These are phyloP conservation scores for Xenopus petersii DNA, from an alignment of 2,797 vertebrate genomes.

Conservation along the genomic window DNA sequence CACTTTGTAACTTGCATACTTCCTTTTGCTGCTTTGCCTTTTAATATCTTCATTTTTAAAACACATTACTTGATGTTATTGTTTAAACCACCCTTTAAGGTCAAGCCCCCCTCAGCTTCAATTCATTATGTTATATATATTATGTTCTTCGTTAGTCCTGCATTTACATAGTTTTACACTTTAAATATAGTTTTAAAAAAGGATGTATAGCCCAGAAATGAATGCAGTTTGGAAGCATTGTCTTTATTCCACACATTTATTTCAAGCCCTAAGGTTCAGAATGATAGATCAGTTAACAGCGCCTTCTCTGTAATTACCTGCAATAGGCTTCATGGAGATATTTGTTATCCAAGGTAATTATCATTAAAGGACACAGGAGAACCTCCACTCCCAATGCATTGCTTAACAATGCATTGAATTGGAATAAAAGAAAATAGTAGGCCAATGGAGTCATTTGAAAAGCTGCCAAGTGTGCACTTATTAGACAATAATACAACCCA, in stretches of 20 bases:
- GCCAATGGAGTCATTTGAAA: constrained; percentile 25
- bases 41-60: too few species aligned
- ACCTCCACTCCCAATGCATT: constrained; percentile 24
- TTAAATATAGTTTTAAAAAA: constrained; percentile 35
- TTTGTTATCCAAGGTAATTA: constrained; percentile 47
- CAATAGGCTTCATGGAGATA: constrained; percentile 40
- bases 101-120: too few species aligned
- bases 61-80: too few species aligned
- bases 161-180: too few species aligned
- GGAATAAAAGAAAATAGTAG: constrained; percentile 34
- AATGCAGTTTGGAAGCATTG: constrained; percentile 25
- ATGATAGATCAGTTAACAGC: constrained; percentile 34
- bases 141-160: too few species aligned
- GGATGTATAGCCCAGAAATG: background rate
- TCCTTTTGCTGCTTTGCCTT: too few species aligned
- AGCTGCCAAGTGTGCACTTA: constrained; percentile 42
- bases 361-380: constrained; percentile 42
- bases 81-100: too few species aligned
- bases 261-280: constrained; percentile 30
- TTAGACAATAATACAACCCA: constrained; percentile 20
- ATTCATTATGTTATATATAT: too few species aligned
- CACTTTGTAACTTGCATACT: too few species aligned
- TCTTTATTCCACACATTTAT: constrained; percentile 37
- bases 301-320: constrained; percentile 46
- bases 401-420: constrained; percentile 40